These are phyloP conservation scores for Mormyrus hasselquistii DNA, from an alignment of 2,797 vertebrate genomes.

Conservation along the genomic window DNA sequence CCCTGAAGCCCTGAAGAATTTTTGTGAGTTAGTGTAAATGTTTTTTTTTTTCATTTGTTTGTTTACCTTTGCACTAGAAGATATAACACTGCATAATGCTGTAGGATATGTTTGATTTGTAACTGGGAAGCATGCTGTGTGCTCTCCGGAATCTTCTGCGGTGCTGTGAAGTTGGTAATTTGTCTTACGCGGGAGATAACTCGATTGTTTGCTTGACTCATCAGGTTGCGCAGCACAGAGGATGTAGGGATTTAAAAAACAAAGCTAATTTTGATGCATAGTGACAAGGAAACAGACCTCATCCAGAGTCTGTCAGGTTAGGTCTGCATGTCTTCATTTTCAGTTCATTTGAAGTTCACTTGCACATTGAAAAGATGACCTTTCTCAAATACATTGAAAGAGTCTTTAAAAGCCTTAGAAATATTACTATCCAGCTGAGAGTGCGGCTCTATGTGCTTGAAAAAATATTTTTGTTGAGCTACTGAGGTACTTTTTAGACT, in stretches of 20 bases:
- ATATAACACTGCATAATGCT: background rate
- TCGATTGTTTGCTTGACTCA: slow-evolving; percentile 1
- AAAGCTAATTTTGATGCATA: background rate
- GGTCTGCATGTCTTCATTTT: background rate
- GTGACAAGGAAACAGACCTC: background rate
- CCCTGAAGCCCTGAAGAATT: background rate
- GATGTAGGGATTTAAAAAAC: slow-evolving; percentile 1
- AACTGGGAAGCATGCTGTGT: background rate
- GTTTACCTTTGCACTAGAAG: background rate
- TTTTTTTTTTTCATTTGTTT: background rate
- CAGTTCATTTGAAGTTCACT: slow-evolving; percentile 1
- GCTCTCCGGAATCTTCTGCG: background rate
- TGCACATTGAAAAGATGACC: slow-evolving; percentile 3
- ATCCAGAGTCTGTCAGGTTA: slow-evolving; percentile 6
- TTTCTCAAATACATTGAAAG: background rate
- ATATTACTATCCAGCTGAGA: background rate
- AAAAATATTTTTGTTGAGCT: background rate
- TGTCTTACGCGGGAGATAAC: background rate
- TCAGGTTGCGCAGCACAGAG: background rate
- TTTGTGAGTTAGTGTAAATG: background rate
- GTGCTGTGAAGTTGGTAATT: background rate
- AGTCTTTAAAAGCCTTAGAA: slow-evolving; percentile 4
- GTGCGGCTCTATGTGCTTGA: slow-evolving; percentile 3
- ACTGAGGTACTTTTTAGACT: background rate
- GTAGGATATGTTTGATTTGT: background rate